A percentile compares a stretch with the other conserved stretches of the same genome.
phyloP scores from a whole-genome alignment of 1,140 invertebrate genomes.

The Microplitis mediator region DNA sequence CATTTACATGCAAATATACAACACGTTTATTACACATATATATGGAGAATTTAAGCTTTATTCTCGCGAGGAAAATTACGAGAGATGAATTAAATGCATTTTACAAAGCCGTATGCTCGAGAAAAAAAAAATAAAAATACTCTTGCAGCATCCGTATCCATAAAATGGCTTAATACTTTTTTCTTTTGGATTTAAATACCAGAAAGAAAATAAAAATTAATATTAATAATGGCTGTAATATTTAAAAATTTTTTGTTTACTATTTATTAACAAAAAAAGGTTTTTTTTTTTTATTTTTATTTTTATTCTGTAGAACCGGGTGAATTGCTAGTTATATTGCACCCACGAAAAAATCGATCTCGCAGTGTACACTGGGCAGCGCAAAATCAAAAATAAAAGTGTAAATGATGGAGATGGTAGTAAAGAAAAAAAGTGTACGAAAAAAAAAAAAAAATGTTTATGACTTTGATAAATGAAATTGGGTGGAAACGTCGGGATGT shows the following conservation, averaged over 20 bases:
- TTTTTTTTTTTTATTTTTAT: not conserved
- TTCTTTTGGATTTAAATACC: no score
- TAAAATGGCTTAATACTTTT: no score
- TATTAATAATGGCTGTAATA: no score
- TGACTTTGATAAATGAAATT: constrained; percentile 6
- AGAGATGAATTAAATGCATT: not conserved
- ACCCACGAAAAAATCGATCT: no score
- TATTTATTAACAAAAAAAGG: not conserved
- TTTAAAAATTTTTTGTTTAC: no score
- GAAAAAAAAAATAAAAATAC: not conserved
- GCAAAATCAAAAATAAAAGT: not conserved
- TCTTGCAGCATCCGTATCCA: no score
- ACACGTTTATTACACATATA: no score
- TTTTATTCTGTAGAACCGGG: not conserved
- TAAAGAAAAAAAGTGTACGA: not conserved
- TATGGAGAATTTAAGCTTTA: no score
- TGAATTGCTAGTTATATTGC: no score
- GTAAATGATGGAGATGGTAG: no score
- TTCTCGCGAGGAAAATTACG: not conserved
- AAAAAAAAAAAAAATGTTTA: not conserved
- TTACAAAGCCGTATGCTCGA: not conserved
- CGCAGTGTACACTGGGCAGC: no score
- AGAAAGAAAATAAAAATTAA: no score
- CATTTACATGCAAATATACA: not conserved
- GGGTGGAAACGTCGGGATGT: not conserved